phyloP scores from a whole-genome alignment of 2,113 vertebrate genomes.

The Menura novaehollandiae region DNA sequence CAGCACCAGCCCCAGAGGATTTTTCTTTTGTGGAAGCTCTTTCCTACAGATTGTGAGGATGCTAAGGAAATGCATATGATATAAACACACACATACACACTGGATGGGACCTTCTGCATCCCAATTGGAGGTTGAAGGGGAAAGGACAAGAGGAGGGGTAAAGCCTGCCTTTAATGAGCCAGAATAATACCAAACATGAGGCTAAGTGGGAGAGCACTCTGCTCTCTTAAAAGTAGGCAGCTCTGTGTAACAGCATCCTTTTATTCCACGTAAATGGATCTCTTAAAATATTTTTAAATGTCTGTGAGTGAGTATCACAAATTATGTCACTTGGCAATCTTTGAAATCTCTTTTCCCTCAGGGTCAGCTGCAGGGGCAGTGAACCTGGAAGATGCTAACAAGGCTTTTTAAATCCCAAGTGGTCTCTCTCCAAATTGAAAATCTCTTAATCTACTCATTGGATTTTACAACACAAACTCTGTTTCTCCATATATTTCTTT shows the following conservation, averaged over 20 bases:
- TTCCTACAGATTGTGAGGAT: background rate
- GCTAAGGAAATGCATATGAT: background rate
- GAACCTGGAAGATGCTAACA: background rate
- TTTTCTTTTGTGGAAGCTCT: background rate
- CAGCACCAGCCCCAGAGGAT: background rate
- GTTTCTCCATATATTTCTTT: background rate
- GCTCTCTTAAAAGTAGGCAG: background rate
- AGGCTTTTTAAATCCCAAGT: background rate
- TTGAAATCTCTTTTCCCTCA: background rate
- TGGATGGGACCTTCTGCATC: background rate
- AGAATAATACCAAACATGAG: background rate
- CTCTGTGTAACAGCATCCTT: background rate
- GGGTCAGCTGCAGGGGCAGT: background rate
- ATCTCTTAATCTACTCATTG: background rate
- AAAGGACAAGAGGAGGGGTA: background rate
- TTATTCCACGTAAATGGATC: background rate
- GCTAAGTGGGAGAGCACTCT: background rate
- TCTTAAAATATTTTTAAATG: conserved; percentile 4
- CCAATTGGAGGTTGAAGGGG: background rate
- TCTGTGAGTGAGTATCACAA: background rate
- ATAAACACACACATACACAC: background rate
- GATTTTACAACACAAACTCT: background rate
- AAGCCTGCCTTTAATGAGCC: background rate
- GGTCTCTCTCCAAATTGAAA: background rate
- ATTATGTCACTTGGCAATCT: background rate